Evolutionary conservation across 2,113 vertebrate species (phyloP).

Genomic region (Sminthopsis crassicaudata): DNA sequence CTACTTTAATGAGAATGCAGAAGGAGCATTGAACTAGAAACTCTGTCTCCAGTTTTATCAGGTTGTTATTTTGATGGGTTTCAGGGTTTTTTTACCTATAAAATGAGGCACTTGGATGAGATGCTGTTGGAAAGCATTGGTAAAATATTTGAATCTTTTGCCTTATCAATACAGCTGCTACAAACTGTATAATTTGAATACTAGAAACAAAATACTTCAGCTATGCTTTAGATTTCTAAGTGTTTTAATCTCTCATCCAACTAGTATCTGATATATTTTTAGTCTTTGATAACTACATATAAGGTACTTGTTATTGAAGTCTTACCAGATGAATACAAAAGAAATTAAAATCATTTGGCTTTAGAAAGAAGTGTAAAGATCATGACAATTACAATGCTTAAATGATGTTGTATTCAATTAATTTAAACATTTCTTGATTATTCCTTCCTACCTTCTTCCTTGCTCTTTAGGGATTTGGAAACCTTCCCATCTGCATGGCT

Average conservation of each 20-base stretch:
- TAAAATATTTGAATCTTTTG: background rate
- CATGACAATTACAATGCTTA: too few species aligned
- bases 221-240: background rate
- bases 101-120: background rate
- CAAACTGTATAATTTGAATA: background rate
- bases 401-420: background rate
- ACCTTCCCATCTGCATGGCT: constrained; percentile 98
- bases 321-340: background rate
- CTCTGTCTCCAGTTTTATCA: background rate
- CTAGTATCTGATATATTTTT: background rate
- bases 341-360: background rate
- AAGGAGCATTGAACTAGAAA: background rate
- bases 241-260: background rate
- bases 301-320: background rate
- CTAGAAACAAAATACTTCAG: constrained; percentile 1
- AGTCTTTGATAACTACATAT: background rate
- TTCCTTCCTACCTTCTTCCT: constrained; percentile 1
- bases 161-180: background rate
- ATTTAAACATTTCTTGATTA: background rate
- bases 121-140: background rate
- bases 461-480: constrained; percentile 91
- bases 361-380: background rate
- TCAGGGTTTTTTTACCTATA: background rate
- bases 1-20: background rate
- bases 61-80: background rate